Percentiles rank a stretch among this genome's conserved stretches.
Conservation (phyloP, 2,888 invertebrate genomes). For the Leptura quadrifasciata region DNA sequence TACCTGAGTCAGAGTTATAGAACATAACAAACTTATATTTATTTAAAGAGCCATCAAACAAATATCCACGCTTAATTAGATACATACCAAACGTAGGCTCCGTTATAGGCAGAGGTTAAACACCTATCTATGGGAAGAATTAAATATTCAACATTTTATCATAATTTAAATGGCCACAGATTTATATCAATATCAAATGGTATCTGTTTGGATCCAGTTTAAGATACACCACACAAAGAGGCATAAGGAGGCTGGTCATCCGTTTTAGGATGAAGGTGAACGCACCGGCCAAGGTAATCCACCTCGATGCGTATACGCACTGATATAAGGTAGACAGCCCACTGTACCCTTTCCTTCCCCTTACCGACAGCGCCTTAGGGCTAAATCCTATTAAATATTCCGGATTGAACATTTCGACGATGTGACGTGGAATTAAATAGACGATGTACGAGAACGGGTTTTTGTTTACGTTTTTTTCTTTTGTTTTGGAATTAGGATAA, state of each 20-base stretch:
- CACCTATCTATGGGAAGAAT: neutral
- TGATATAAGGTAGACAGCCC: neutral
- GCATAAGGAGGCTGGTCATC: slow-evolving; percentile 42
- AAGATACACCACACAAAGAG: slow-evolving; percentile 15
- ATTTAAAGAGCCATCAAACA: neutral
- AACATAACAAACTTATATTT: too few species aligned
- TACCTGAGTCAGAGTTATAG: too few species aligned
- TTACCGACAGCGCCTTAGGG: slow-evolving; percentile 10
- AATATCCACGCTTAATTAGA: neutral
- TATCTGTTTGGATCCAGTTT: slow-evolving; percentile 16
- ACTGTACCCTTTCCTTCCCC: neutral
- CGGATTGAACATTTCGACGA: slow-evolving; percentile 24
- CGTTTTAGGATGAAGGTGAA: slow-evolving; percentile 62
- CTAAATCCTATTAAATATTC: slow-evolving; percentile 21
- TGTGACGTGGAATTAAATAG: slow-evolving; percentile 25
- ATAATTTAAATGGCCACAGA: slow-evolving; percentile 3
- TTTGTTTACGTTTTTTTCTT: slow-evolving; percentile 17
- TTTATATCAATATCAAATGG: slow-evolving; percentile 10
- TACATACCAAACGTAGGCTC: neutral
- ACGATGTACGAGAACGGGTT: slow-evolving; percentile 17
- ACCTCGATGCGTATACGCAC: slow-evolving; percentile 54
- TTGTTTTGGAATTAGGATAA: slow-evolving; percentile 15
- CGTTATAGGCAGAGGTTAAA: neutral
- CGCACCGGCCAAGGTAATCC: slow-evolving; percentile 66
- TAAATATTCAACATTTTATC: neutral